phyloP scores from a whole-genome alignment of 2,888 invertebrate genomes.

The Agonopterix subpropinquella region DNA sequence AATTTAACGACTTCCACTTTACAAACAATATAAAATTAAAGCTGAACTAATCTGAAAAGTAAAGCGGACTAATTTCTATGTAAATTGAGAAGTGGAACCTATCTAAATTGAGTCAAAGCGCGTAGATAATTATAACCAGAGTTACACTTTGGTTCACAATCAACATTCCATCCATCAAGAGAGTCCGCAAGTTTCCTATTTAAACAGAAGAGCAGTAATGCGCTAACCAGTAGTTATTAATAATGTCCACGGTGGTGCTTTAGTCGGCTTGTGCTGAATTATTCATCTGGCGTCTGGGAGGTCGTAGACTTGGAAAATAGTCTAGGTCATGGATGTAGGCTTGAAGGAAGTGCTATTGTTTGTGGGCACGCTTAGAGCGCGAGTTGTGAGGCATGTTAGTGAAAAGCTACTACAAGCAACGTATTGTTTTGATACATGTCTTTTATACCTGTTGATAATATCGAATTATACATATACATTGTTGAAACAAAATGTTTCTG shows the following conservation, averaged over 20 bases:
- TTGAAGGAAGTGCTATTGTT: conserved; percentile 12
- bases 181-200: conserved; percentile 6
- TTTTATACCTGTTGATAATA: too few relatives aligned
- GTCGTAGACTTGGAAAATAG: conserved; percentile 37
- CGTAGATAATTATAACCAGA: not conserved
- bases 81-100: not conserved
- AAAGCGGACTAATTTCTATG: not conserved
- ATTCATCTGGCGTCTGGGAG: conserved; percentile 48
- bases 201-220: conserved; percentile 14
- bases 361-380: not conserved
- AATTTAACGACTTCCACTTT: too few relatives aligned
- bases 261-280: conserved; percentile 31
- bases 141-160: conserved; percentile 2
- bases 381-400: too few relatives aligned
- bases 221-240: conserved; percentile 20
- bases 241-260: conserved; percentile 32
- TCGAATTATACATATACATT: too few relatives aligned
- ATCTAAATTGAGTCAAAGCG: not conserved
- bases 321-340: conserved; percentile 20
- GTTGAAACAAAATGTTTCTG: too few relatives aligned
- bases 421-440: too few relatives aligned
- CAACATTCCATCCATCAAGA: conserved; percentile 4
- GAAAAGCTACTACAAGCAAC: too few relatives aligned
- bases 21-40: too few relatives aligned
- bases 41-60: too few relatives aligned